These are phyloP conservation scores for Arenaria interpres DNA, from an alignment of 2,113 vertebrate species.

Conservation along the genomic window DNA sequence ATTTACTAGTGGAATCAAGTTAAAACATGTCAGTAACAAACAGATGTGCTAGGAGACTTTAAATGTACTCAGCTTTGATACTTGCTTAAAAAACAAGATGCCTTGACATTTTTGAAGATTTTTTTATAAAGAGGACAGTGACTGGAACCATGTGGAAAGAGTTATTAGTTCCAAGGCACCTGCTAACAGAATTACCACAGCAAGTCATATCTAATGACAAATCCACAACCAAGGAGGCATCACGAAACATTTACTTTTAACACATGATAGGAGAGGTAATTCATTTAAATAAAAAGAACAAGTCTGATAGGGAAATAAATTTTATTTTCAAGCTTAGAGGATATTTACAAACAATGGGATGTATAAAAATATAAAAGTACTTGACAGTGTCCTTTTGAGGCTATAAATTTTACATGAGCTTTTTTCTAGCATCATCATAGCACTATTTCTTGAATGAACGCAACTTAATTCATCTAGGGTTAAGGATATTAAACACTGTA, in stretches of 20 bases:
- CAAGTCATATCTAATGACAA: background rate
- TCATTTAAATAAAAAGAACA: constrained; percentile 22
- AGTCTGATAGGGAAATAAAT: constrained; percentile 79
- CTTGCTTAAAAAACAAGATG: background rate
- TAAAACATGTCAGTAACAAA: background rate
- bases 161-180: background rate
- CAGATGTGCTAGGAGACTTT: background rate
- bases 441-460: constrained; percentile 65
- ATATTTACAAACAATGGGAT: constrained; percentile 80
- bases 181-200: constrained; percentile 13
- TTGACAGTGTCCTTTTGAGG: constrained; percentile 74
- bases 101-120: background rate
- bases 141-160: background rate
- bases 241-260: background rate
- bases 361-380: constrained; percentile 84
- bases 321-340: constrained; percentile 81
- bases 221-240: background rate
- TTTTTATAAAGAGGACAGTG: background rate
- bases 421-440: constrained; percentile 72
- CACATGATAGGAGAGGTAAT: background rate
- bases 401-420: constrained; percentile 76
- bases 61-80: background rate
- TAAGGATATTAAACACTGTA: constrained; percentile 20
- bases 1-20: background rate
- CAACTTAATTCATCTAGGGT: constrained; percentile 53